Conservation (phyloP, 2,888 invertebrate genomes). For the Euzophera pinguis region DNA sequence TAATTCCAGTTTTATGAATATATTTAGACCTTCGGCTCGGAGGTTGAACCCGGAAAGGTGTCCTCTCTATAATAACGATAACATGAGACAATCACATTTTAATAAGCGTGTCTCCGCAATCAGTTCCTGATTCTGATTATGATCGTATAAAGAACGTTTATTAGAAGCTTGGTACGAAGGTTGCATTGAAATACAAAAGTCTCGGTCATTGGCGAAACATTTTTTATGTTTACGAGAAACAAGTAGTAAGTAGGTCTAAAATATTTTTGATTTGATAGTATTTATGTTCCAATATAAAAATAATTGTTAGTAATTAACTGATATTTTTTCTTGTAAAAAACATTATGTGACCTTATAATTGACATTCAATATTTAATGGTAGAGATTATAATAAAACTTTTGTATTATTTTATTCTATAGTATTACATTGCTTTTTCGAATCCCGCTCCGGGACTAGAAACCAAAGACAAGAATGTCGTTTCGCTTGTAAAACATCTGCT, state of each 20-base stretch:
- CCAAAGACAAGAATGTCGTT: conserved; percentile 37
- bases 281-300: too few species aligned
- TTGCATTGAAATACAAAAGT: neutral
- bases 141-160: conserved; percentile 19
- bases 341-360: too few species aligned
- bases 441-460: conserved; percentile 13
- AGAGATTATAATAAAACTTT: too few species aligned
- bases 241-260: too few species aligned
- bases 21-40: conserved; percentile 4
- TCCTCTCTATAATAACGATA: neutral
- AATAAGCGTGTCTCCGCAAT: conserved; percentile 9
- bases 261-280: too few species aligned
- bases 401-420: too few species aligned
- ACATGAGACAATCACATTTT: conserved; percentile 6
- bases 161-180: neutral
- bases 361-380: too few species aligned
- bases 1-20: conserved; percentile 11
- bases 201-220: too few species aligned
- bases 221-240: too few species aligned
- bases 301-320: too few species aligned
- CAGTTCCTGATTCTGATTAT: conserved; percentile 20
- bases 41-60: conserved; percentile 9
- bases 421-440: neutral
- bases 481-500: conserved; percentile 32
- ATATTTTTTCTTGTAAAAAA: too few species aligned